A percentile compares a stretch with the other conserved stretches of the same genome.
Evolutionary conservation across 2,113 vertebrate species (phyloP).

Genomic region (Bufo gargarizans): DNA sequence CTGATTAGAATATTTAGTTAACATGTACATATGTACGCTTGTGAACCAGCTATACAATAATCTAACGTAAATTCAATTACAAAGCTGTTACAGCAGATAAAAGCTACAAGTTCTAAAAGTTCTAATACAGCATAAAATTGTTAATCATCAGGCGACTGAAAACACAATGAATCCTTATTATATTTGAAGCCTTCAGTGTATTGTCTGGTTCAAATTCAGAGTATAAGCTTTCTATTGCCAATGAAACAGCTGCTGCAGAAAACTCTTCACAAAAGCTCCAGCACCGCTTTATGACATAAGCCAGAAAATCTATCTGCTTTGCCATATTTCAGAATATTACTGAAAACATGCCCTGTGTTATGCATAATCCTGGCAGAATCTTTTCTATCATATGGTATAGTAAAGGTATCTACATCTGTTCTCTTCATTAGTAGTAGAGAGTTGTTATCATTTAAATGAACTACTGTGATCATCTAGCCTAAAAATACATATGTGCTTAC

Average conservation of each 20-base stretch:
- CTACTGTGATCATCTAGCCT: not conserved
- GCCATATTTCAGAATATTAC: slow-evolving; percentile 32
- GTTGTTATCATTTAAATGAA: slow-evolving; percentile 2
- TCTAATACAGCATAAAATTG: slow-evolving; percentile 2
- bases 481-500: not conserved
- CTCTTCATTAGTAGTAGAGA: slow-evolving; percentile 15
- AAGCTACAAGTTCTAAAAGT: not conserved
- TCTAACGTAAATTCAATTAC: not conserved
- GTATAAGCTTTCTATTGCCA: slow-evolving; percentile 13
- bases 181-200: slow-evolving; percentile 10
- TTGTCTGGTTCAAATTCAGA: slow-evolving; percentile 1
- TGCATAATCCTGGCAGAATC: slow-evolving; percentile 7
- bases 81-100: slow-evolving; percentile 6
- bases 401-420: slow-evolving; percentile 46
- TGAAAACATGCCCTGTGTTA: slow-evolving; percentile 35
- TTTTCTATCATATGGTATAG: slow-evolving; percentile 22
- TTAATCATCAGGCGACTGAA: slow-evolving; percentile 10
- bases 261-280: slow-evolving; percentile 20
- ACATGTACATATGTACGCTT: not conserved
- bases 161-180: not conserved
- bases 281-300: slow-evolving; percentile 1
- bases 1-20: not conserved
- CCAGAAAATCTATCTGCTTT: slow-evolving; percentile 23
- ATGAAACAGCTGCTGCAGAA: slow-evolving; percentile 38
- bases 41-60: slow-evolving; percentile 2